Evolutionary conservation across 1,140 invertebrate species (phyloP).

Genomic region (Oncopodura yosiiana): DNA sequence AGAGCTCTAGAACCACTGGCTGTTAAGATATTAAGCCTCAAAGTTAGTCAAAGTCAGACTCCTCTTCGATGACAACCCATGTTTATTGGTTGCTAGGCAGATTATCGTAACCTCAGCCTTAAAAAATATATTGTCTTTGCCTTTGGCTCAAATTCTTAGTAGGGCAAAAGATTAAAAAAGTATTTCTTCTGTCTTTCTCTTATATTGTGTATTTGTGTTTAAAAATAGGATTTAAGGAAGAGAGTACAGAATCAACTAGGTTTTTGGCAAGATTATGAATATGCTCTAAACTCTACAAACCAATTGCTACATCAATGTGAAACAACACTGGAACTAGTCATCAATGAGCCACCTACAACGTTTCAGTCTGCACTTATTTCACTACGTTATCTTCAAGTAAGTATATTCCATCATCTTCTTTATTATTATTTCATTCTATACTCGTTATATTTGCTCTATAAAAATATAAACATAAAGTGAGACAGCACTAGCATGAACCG

Average conservation of each 20-base stretch:
- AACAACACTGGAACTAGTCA: constrained; percentile 24
- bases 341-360: constrained; percentile 20
- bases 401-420: neutral
- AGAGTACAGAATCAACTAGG: constrained; percentile 31
- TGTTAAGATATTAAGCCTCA: no score
- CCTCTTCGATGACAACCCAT: no score
- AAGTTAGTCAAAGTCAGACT: no score
- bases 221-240: constrained; percentile 30
- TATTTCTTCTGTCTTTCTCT: neutral
- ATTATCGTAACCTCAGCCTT: neutral
- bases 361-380: constrained; percentile 14
- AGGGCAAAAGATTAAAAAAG: neutral
- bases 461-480: no score
- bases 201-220: neutral
- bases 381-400: constrained; percentile 30
- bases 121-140: neutral
- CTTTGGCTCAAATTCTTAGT: neutral
- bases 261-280: constrained; percentile 32
- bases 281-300: constrained; percentile 17
- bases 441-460: no score
- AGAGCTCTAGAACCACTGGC: no score
- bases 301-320: constrained; percentile 21
- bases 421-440: neutral
- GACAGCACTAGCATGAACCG: no score
- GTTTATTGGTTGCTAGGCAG: no score